Conservation (phyloP, 2,113 vertebrate species). For the Tauraco erythrolophus region DNA sequence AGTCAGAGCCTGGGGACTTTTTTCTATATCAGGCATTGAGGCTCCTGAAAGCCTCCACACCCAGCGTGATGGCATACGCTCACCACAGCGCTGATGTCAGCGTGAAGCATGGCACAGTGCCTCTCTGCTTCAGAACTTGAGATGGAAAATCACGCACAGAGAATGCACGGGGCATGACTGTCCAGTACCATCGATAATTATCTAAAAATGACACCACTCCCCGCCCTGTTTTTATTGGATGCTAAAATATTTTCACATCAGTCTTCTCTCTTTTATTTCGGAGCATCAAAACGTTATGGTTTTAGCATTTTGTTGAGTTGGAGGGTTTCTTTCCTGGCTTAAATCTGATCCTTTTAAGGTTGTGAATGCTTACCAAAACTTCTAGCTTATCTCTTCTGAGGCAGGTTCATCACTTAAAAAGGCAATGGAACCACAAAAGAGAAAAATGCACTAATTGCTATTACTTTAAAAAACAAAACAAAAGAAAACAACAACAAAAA, state of each 20-base stretch:
- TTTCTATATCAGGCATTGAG: neutral
- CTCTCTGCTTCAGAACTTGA: neutral
- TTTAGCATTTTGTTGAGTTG: neutral
- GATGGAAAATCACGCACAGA: neutral
- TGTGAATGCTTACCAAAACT: neutral
- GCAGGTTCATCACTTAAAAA: neutral
- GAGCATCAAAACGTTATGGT: neutral
- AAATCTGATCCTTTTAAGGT: neutral
- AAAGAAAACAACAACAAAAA: neutral
- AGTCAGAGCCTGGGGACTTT: neutral
- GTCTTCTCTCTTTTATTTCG: neutral
- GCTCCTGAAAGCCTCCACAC: neutral
- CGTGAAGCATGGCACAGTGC: neutral
- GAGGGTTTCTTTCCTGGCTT: neutral
- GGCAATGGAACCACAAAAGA: neutral
- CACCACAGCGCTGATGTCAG: neutral
- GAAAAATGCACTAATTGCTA: neutral
- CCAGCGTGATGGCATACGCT: fast-evolving
- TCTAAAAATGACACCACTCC: neutral
- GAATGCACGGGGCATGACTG: neutral
- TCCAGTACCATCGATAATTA: neutral
- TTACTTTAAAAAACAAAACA: neutral
- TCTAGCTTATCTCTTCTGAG: neutral
- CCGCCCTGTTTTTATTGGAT: neutral
- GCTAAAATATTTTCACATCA: neutral